Conservation (phyloP, 92 coral and sea anemone genomes). For the Pocillopora grandis region DNA sequence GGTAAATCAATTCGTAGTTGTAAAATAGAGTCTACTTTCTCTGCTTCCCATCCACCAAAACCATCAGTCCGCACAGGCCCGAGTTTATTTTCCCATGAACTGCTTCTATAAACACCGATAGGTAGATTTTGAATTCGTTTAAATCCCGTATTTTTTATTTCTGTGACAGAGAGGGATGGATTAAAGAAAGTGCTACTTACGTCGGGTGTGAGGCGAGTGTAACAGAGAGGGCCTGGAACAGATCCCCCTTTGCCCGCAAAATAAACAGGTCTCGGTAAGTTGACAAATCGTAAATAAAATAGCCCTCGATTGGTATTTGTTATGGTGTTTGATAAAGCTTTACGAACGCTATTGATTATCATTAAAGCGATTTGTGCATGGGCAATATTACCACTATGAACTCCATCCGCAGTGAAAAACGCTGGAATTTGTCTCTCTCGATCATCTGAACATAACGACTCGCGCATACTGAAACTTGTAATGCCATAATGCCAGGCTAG, state of each 20-base stretch:
- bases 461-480: constrained; percentile 50
- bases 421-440: constrained; percentile 3
- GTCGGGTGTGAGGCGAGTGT: constrained; percentile 45
- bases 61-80: constrained; percentile 38
- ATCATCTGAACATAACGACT: constrained; percentile 41
- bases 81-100: not conserved
- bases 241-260: not conserved
- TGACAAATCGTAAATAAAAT: not conserved
- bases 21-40: constrained; percentile 27
- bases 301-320: not conserved
- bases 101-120: constrained; percentile 6
- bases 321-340: constrained; percentile 33
- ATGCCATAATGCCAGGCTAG: constrained; percentile 47
- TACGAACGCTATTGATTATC: constrained; percentile 51
- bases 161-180: constrained; percentile 36
- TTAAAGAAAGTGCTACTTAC: not conserved
- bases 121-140: constrained; percentile 11
- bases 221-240: constrained; percentile 39
- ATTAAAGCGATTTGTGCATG: constrained; percentile 60
- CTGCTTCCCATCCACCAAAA: constrained; percentile 56
- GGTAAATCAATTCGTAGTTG: constrained; percentile 44
- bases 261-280: constrained; percentile 18
- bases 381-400: constrained; percentile 35
- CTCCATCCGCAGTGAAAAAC: constrained; percentile 40
- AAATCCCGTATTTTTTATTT: constrained; percentile 42